Conservation (phyloP, 2,888 invertebrate species). For the Drosophila pegasa region DNA sequence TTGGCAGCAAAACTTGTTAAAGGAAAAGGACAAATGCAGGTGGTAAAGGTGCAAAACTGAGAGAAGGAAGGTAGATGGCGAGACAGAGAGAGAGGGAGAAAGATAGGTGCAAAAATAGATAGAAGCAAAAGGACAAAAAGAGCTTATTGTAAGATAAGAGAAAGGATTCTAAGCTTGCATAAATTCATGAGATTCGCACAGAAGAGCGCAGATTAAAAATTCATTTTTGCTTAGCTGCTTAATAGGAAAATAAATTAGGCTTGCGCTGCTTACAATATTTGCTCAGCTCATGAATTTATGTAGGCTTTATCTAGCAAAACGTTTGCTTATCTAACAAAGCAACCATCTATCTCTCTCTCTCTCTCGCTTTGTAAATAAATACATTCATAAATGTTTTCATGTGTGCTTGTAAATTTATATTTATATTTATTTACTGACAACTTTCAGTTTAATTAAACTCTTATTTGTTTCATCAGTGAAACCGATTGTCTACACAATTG, state of each 20-base stretch:
- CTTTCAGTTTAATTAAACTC: not conserved
- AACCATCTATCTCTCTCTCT: not conserved
- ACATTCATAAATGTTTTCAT: not conserved
- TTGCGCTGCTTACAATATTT: not conserved
- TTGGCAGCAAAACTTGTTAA: not conserved
- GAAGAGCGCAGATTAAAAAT: not conserved
- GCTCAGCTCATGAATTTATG: too few species aligned
- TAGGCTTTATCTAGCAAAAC: not conserved
- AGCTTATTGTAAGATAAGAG: not conserved
- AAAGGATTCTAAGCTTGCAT: not conserved
- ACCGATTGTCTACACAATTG: not conserved
- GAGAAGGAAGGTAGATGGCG: not conserved
- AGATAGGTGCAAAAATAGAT: not conserved
- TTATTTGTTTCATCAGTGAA: not conserved
- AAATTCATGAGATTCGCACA: constrained; percentile 3
- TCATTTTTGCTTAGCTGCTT: not conserved
- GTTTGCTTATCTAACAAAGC: not conserved
- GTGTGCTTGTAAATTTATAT: not conserved
- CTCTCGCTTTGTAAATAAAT: not conserved
- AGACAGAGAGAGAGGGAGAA: not conserved
- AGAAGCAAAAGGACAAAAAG: not conserved
- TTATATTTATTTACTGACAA: not conserved
- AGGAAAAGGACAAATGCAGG: not conserved
- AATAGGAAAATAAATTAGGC: not conserved
- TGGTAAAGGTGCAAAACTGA: not conserved